These are phyloP conservation scores for Odontothrips loti DNA, from an alignment of 2,888 invertebrate species.

Conservation along the genomic window DNA sequence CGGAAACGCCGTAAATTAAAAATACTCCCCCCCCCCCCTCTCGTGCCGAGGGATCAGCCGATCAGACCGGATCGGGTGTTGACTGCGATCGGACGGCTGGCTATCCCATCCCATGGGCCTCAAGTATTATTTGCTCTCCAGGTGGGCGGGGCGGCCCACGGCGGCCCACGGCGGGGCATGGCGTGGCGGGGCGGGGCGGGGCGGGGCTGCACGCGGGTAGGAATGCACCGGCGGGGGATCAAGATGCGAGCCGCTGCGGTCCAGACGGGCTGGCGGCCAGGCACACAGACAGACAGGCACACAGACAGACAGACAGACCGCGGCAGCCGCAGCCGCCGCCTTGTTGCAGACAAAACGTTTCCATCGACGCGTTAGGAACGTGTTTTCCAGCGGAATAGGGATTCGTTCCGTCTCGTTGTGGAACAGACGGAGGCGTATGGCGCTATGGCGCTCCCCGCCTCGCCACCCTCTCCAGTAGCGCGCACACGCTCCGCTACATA, in stretches of 20 bases:
- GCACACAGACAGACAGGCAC: not conserved
- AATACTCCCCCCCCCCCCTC: not conserved
- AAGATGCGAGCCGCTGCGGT: not conserved
- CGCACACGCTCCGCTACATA: not conserved
- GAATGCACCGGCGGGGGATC: not conserved
- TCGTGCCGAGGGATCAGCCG: too few species aligned
- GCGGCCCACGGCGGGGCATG: not conserved
- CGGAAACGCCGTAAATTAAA: conserved; percentile 10
- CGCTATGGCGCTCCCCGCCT: not conserved
- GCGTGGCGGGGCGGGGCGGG: not conserved
- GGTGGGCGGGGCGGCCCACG: not conserved
- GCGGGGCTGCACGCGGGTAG: not conserved
- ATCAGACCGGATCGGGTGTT: not conserved
- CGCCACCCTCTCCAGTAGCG: not conserved
- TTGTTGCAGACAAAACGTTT: not conserved
- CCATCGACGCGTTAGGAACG: not conserved
- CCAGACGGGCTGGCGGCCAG: too few species aligned
- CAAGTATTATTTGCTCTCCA: conserved; percentile 7
- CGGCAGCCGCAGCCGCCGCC: not conserved
- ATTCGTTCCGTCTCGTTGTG: conserved; percentile 5
- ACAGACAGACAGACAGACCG: not conserved
- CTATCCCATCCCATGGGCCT: not conserved
- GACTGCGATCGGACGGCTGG: not conserved
- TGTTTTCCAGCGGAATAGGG: not conserved
- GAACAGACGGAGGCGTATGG: not conserved